Base-by-base conservation (phyloP, 2,888 invertebrate species). In the Epicampocera succincta region DNA sequence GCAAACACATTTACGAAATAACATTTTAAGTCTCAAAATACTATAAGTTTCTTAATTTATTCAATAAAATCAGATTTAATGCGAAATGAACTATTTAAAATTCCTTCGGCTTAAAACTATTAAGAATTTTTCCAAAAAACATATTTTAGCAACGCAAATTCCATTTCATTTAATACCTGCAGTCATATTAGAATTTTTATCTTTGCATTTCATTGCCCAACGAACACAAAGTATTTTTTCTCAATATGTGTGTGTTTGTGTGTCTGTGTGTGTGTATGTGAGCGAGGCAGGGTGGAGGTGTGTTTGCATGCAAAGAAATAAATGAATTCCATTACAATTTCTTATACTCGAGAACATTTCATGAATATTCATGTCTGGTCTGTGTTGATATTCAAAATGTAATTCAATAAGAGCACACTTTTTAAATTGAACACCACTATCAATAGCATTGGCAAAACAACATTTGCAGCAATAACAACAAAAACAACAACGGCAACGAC, bases 331-430 rank as follows among this genome's bases (percentile, higher is more conserved):
- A 73, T 73, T 81, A 60, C 52, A 61, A 48, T 73, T 79, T 79
- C 72, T 79, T 79, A 61, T 79, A 60, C 66, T 54, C 78, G 50
- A 73, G 72, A 79, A 73, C 50, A 72, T 71, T 66, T 78, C 66
- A 82, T 82, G 74, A 82, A 82, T 82, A 82, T 82, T 82, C 82
- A 78, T 82, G 73, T 38, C 77, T 69, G 74, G 65, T 75, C 60
- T 66, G 33, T 68, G 69, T 66, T 75, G 82, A 82, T 78, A 82
- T 78, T 82, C 74, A 75, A 79, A 82, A 52, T 82, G 82, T 82
- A 78, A 82, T 78, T 78, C 78, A 74, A 82, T 82, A 69, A 74
- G 78, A 82, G 60, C 71, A 56, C 25, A 72, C 71, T 66, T 75
- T 82, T 82, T 61, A 75, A 79, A 82, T 82, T 79, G 78, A 79